Conservation (phyloP, 2,888 invertebrate genomes). For the Aleiodes alternator region DNA sequence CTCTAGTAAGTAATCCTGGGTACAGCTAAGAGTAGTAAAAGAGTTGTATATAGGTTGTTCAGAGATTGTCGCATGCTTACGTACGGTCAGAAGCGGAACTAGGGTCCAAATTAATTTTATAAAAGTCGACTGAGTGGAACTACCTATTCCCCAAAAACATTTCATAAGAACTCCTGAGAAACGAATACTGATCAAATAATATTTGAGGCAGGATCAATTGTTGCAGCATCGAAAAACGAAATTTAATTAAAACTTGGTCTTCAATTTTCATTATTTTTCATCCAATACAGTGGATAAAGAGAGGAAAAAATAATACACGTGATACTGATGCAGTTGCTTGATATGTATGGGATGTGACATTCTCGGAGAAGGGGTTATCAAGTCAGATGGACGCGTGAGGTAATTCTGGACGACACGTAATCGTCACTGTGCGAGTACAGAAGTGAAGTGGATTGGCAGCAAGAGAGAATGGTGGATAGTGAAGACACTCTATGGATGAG, state of each 20-base stretch:
- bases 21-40: no score
- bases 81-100: no score
- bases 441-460: not conserved
- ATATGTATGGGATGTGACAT: constrained; percentile 6
- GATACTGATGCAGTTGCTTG: not conserved
- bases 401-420: constrained; percentile 15
- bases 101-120: no score
- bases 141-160: no score
- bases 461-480: constrained; percentile 15
- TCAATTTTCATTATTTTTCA: not conserved
- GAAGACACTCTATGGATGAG: constrained; percentile 34
- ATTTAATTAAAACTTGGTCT: constrained; percentile 24
- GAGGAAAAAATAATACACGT: not conserved
- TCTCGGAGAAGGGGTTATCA: not conserved
- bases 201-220: no score
- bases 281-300: not conserved
- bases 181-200: no score
- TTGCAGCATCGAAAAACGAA: not conserved
- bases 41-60: no score
- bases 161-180: no score
- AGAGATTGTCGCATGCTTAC: no score
- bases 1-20: no score
- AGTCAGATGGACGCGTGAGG: constrained; percentile 26
- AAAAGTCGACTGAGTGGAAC: no score
- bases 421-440: constrained; percentile 9